phyloP scores from a whole-genome alignment of 2,888 invertebrate species.

The Oasisia sp. region DNA sequence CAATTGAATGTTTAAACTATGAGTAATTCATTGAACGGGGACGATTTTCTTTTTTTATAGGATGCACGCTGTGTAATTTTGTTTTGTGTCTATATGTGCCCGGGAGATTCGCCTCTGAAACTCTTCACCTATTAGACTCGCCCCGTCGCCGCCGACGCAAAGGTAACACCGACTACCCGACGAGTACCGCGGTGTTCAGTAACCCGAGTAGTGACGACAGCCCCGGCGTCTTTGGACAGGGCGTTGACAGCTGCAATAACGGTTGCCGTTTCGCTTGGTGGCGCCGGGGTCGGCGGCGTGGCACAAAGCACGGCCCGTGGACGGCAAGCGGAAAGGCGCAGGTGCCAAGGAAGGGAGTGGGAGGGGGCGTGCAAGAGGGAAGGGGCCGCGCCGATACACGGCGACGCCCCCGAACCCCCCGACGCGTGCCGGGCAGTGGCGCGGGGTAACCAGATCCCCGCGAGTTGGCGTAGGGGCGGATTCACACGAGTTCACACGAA shows the following conservation, averaged over 20 bases:
- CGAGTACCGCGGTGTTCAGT: not conserved
- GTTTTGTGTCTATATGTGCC: too few species aligned
- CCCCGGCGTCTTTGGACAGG: not conserved
- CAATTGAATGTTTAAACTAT: not conserved
- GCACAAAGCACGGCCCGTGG: not conserved
- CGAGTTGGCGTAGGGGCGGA: not conserved
- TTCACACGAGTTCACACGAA: not conserved
- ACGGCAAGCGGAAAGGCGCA: not conserved
- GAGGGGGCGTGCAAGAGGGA: not conserved
- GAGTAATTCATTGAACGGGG: not conserved
- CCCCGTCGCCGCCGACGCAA: not conserved
- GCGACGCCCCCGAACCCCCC: not conserved
- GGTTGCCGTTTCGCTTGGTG: conserved; percentile 13
- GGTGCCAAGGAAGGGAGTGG: not conserved
- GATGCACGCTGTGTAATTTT: not conserved
- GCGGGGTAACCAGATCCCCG: not conserved
- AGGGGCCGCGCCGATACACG: not conserved
- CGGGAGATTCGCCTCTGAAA: too few species aligned
- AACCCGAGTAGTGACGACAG: not conserved
- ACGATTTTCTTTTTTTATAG: not conserved
- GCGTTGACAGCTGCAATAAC: conserved; percentile 17
- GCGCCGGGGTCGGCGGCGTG: not conserved
- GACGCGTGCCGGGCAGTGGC: not conserved
- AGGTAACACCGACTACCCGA: not conserved
- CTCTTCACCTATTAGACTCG: too few species aligned